Evolutionary conservation across 2,113 vertebrate species (phyloP), one percentile per base, ranked within the genome.

Genomic region (Isichthys henryi): DNA sequence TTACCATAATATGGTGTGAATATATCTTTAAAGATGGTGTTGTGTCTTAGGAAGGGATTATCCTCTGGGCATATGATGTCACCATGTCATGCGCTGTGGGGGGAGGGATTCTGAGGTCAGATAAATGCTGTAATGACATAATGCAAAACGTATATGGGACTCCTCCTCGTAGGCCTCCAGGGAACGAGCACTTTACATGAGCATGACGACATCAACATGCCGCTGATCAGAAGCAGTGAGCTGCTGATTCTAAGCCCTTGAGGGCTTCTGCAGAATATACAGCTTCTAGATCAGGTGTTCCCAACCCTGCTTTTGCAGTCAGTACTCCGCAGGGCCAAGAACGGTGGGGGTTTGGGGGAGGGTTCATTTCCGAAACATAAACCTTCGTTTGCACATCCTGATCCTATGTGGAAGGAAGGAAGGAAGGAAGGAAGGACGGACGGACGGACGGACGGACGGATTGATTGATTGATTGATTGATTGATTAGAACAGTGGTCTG

Each of bases 21-120:
- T 89, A 58, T 45, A 89, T 84, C 85, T 88, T 89, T 52, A 88
- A 70, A 43, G 56, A 70, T n/a, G 52, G 39, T 88, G 13, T 35
- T 45, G 49, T 43, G 48, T 80, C 90, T 87, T 90, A 84, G 39
- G 31, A 8, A 52, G 15, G n/a, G 70, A 77, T 66, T 21, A 58
- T 70, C 17, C 53, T 70, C 15, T 58, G 39, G n/a, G 11, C 35
- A 31, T 80, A 80, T 80, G 17, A 43, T 80, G 74, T 7, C 13
- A 80, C 15, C 15, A 3, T 43, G 10, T 2, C 35, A 43, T 43
- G 74, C 10, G 5, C 31, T 43, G 1, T 43, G 74, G 31, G 31
- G 74, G 19, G 15, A 80, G 2, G 13, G 74, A 19, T 27, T 70
- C 35, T 43, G 31, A 6, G 74, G 74, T 39, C 31, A 43, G 3